Percentiles rank a stretch among this genome's conserved stretches.
These are phyloP conservation scores for Coremacera marginata DNA, from an alignment of 2,888 invertebrate genomes.

Conservation along the genomic window DNA sequence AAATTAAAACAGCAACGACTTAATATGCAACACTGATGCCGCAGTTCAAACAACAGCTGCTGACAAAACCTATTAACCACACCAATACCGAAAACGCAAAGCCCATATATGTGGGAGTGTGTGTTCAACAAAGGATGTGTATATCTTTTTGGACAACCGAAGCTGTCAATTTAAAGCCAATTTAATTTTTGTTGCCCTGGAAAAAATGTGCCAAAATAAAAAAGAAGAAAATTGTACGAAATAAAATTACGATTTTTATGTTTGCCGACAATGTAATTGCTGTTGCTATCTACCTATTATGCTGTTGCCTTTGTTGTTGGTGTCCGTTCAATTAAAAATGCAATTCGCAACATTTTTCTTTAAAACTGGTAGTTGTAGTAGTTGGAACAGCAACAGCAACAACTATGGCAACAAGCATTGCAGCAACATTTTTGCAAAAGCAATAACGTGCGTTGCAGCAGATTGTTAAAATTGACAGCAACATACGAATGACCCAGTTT, in stretches of 20 bases:
- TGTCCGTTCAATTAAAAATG: neutral
- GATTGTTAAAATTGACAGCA: conserved; percentile 11
- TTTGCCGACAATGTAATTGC: neutral
- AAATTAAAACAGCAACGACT: too few relatives aligned
- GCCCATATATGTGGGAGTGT: neutral
- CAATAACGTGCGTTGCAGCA: neutral
- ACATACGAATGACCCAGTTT: conserved; percentile 11
- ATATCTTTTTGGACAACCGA: conserved; percentile 51
- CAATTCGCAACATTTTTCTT: neutral
- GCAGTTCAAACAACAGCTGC: neutral
- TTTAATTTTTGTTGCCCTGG: conserved; percentile 51
- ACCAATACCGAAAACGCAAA: neutral
- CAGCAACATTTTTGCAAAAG: neutral
- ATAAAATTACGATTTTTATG: conserved; percentile 61
- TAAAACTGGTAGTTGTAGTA: neutral
- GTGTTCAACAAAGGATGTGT: neutral
- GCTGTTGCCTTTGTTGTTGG: neutral
- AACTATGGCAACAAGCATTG: neutral
- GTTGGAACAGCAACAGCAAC: neutral
- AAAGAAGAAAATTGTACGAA: conserved; percentile 27
- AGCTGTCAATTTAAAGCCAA: conserved; percentile 65
- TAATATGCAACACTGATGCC: neutral
- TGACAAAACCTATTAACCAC: neutral
- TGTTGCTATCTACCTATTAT: neutral
- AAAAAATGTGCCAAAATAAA: neutral